phyloP scores from a whole-genome alignment of 2,888 invertebrate genomes.

The Pseudolycoriella hygida region DNA sequence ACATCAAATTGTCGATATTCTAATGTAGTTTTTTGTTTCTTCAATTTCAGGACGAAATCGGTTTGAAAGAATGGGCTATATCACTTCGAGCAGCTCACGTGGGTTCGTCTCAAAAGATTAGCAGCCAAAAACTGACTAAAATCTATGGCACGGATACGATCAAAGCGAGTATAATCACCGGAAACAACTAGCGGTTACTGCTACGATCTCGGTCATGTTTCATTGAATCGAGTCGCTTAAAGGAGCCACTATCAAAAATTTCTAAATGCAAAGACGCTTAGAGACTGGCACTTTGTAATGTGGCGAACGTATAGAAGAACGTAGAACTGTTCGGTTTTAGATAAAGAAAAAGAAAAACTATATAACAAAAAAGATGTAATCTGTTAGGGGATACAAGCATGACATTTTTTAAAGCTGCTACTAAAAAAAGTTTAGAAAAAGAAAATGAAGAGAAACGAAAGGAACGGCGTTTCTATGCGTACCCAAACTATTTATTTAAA shows the following conservation, averaged over 20 bases:
- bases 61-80: conserved; percentile 95
- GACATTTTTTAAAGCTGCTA: too few relatives aligned
- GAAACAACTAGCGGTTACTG: conserved; percentile 15
- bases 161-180: conserved; percentile 7
- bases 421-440: too few relatives aligned
- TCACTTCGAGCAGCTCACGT: conserved; percentile 92
- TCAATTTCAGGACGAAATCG: conserved; percentile 73
- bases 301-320: too few relatives aligned
- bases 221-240: conserved; percentile 15
- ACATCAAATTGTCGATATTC: too few relatives aligned
- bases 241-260: conserved; percentile 12
- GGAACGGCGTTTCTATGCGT: too few relatives aligned
- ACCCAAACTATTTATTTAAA: too few relatives aligned
- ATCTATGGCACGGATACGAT: conserved; percentile 72
- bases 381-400: too few relatives aligned
- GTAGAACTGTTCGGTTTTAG: too few relatives aligned
- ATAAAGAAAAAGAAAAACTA: too few relatives aligned
- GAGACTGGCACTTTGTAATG: conserved; percentile 3
- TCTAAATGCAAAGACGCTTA: conserved; percentile 15
- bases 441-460: background rate
- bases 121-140: conserved; percentile 86
- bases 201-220: conserved; percentile 16
- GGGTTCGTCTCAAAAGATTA: conserved; percentile 11
- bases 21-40: too few relatives aligned
- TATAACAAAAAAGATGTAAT: too few relatives aligned